Conservation (phyloP, 2,113 vertebrate genomes). For the Columbina picui region DNA sequence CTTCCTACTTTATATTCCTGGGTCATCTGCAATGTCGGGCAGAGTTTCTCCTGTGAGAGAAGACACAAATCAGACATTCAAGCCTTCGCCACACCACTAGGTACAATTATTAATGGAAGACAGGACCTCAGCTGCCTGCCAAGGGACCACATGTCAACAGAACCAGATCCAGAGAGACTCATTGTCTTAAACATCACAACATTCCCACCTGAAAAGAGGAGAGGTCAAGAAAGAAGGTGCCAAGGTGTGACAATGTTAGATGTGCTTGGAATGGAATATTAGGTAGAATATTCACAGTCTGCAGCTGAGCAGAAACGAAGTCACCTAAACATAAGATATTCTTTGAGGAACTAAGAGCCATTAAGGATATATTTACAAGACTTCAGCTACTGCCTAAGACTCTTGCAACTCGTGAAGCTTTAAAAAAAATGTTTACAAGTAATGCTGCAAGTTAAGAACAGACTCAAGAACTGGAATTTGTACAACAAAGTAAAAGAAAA, state of each 20-base stretch:
- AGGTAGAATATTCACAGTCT: neutral
- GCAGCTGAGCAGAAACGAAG: neutral
- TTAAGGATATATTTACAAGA: neutral
- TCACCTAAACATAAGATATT: neutral
- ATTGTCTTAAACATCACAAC: neutral
- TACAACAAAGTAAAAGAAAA: neutral
- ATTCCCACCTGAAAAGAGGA: neutral
- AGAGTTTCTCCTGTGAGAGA: neutral
- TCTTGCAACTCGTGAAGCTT: neutral
- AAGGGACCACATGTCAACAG: neutral
- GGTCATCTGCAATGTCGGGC: neutral
- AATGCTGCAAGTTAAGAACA: neutral
- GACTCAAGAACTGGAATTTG: neutral
- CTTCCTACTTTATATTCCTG: neutral
- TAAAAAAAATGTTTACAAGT: neutral
- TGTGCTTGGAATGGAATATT: neutral
- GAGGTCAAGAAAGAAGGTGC: neutral
- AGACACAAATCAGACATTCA: neutral
- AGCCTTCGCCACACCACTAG: neutral
- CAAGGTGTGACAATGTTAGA: neutral
- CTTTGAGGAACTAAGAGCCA: neutral
- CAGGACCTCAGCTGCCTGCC: neutral
- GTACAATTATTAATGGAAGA: neutral
- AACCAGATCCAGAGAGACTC: neutral
- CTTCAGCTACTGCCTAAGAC: neutral